Evolutionary conservation across 2,797 vertebrate species (phyloP), one percentile per base, ranked within the genome.

Genomic region (Megalops cyprinoides): DNA sequence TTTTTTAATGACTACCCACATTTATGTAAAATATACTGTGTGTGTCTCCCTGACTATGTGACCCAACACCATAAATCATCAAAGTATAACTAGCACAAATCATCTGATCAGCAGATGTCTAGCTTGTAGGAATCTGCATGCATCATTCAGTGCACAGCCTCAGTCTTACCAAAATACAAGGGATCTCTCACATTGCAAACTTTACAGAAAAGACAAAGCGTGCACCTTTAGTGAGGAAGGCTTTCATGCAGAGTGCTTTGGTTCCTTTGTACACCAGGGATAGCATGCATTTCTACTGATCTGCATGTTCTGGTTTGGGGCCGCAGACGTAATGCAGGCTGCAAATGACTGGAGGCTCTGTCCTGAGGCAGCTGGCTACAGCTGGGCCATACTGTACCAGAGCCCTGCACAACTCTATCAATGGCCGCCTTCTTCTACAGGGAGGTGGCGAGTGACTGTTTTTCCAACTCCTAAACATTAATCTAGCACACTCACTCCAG

Each of bases 301-400:
- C 75, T 74, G 79, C 79, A 75, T 49, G 71, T 65, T 82, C 49
- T 81, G 80, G 84, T 77, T 81, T 75, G 67, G 75, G 74, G 73
- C 37, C 79, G 73, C 56, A 85, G 82, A 85, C 75, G 81, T 86
- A 77, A 87, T 81, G 62, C 82, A 78, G 58, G 74, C 55, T 82
- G 80, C 67, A 81, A 73, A 83, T 62, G 76, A 76, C 82, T 84
- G 79, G 86, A 85, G 82, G 84, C 82, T 83, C 62, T 81, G 58
- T 79, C 80, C 76, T 85, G 81, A 81, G 46, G 67, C 60, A 82
- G 82, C 48, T 55, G 73, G 65, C 82, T 77, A 84, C 85, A 85
- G 82, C 84, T 86, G 84, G 71, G 10, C 37, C 23, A 49, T 77
- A 76, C 82, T 67, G 74, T 67, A 74, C 69, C 56, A 28, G 37